Conservation (phyloP, 2,888 invertebrate genomes). For the Scaptomyza polygonia region DNA sequence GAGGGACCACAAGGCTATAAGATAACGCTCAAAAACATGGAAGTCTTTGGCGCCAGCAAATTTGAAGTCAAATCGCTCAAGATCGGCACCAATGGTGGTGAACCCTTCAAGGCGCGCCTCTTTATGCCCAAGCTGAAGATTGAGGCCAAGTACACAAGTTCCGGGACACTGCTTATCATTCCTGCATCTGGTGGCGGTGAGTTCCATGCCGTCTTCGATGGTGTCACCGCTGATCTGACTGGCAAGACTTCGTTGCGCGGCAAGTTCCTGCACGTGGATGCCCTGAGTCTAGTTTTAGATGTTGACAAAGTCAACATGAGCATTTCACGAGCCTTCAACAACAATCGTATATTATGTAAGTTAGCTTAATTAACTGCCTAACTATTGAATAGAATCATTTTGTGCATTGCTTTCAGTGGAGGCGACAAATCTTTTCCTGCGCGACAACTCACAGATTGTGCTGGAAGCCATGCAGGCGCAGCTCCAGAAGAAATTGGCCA, state of each 20-base stretch:
- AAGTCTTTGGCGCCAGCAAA: conserved; percentile 88
- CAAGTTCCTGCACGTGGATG: conserved; percentile 87
- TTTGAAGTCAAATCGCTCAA: conserved; percentile 86
- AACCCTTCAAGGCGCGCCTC: conserved; percentile 88
- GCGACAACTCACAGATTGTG: conserved; percentile 89
- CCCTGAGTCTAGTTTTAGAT: conserved; percentile 86
- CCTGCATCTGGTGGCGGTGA: conserved; percentile 90
- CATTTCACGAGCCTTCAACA: conserved; percentile 88
- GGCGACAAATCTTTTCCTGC: conserved; percentile 89
- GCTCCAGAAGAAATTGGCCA: conserved; percentile 87
- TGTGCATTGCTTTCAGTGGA: conserved; percentile 85
- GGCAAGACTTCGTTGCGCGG: conserved; percentile 86
- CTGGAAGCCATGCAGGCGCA: conserved; percentile 89
- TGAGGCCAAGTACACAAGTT: conserved; percentile 88
- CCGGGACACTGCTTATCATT: conserved; percentile 88
- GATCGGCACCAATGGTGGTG: conserved; percentile 86
- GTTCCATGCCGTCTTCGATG: conserved; percentile 88
- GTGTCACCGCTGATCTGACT: conserved; percentile 86
- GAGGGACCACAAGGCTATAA: conserved; percentile 87
- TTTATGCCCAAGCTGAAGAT: conserved; percentile 88
- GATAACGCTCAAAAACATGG: conserved; percentile 86
- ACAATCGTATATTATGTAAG: conserved; percentile 89
- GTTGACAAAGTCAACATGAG: conserved; percentile 88
- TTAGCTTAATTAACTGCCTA: conserved; percentile 42
- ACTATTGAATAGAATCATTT: background rate